Evolutionary conservation across 2,113 vertebrate genomes (phyloP).

Genomic region (Xiphophorus couchianus): DNA sequence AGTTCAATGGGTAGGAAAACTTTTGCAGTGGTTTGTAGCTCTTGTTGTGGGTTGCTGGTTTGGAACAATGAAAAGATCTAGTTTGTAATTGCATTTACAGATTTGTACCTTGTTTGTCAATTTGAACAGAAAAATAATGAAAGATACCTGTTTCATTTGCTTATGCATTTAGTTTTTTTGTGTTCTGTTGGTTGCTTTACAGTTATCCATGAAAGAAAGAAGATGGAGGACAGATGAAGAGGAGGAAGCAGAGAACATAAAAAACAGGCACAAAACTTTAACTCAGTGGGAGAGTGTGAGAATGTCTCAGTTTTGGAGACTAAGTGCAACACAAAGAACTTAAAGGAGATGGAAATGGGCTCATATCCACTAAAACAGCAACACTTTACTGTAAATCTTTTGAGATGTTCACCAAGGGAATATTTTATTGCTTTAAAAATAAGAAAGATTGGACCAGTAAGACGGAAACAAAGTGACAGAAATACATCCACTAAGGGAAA

Average conservation of each 20-base stretch:
- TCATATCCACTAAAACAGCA: conserved; percentile 45
- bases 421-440: conserved; percentile 2
- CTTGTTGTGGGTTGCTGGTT: no score
- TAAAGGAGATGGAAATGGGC: conserved; percentile 8
- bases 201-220: not conserved
- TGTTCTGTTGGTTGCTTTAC: not conserved
- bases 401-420: conserved; percentile 29
- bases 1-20: no score
- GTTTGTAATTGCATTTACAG: no score
- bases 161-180: not conserved
- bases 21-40: no score
- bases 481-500: no score
- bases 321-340: conserved; percentile 2
- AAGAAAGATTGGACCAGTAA: not conserved
- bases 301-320: conserved; percentile 17
- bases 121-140: no score
- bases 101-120: no score
- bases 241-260: not conserved
- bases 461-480: no score
- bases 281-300: conserved; percentile 10
- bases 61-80: no score
- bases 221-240: not conserved
- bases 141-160: not conserved
- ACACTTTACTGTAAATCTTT: conserved; percentile 32
- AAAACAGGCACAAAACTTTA: not conserved